These are phyloP conservation scores for Heliangelus exortis DNA, from an alignment of 2,797 vertebrate species.

Conservation along the genomic window DNA sequence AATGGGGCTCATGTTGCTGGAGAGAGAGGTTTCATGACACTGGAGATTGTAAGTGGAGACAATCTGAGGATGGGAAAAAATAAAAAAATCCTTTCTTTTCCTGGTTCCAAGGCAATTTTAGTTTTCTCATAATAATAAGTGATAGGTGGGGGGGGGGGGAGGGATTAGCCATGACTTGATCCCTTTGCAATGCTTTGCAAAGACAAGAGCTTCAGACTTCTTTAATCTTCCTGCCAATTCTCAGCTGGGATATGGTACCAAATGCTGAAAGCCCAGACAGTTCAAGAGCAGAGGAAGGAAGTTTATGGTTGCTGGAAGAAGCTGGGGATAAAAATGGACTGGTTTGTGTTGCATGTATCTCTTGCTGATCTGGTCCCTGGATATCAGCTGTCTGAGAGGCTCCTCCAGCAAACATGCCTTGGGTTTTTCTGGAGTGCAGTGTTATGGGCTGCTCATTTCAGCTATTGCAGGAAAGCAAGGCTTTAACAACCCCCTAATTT, in stretches of 20 bases:
- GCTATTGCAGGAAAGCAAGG: background rate
- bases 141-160: background rate
- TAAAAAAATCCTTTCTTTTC: background rate
- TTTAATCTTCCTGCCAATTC: background rate
- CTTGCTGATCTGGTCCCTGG: background rate
- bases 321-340: background rate
- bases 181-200: background rate
- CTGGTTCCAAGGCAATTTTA: background rate
- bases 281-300: background rate
- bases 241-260: background rate
- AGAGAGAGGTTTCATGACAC: background rate
- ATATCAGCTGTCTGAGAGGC: background rate
- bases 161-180: background rate
- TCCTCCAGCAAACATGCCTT: background rate
- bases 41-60: slow-evolving; percentile 20
- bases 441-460: background rate
- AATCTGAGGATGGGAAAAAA: background rate
- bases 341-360: background rate
- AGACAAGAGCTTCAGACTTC: background rate
- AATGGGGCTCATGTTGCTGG: background rate
- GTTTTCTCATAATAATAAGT: slow-evolving; percentile 1
- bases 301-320: background rate
- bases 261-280: background rate
- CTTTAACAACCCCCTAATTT: fast-evolving
- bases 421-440: background rate